These are phyloP conservation scores for Drosophila takahashii DNA, from an alignment of 1,140 invertebrate genomes.

Conservation along the genomic window DNA sequence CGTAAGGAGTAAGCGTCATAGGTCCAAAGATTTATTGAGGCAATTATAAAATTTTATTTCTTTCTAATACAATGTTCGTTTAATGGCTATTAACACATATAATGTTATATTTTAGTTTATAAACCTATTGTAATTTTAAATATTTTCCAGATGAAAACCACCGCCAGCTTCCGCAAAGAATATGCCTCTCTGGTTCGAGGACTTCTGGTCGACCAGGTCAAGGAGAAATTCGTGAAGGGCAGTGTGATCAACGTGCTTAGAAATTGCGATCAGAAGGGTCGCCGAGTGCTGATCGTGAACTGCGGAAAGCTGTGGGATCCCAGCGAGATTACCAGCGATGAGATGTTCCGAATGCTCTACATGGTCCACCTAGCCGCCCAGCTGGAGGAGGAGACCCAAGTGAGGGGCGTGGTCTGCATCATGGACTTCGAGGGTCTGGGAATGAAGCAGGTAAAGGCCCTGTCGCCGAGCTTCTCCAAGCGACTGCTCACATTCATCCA, in stretches of 20 bases:
- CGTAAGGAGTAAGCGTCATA: slow-evolving; percentile 88
- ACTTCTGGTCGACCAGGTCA: slow-evolving; percentile 88
- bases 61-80: too few species aligned
- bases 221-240: slow-evolving; percentile 87
- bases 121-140: too few species aligned
- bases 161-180: slow-evolving; percentile 90
- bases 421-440: slow-evolving; percentile 92
- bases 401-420: slow-evolving; percentile 90
- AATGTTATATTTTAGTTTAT: too few species aligned
- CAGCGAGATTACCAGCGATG: slow-evolving; percentile 89
- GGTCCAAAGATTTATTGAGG: slow-evolving; percentile 87
- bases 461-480: slow-evolving; percentile 90
- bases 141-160: slow-evolving; percentile 88
- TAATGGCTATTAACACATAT: too few species aligned
- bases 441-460: slow-evolving; percentile 89
- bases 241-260: slow-evolving; percentile 91
- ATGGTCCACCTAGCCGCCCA: slow-evolving; percentile 91
- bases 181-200: slow-evolving; percentile 88
- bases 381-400: slow-evolving; percentile 90
- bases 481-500: slow-evolving; percentile 92
- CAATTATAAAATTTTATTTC: not conserved
- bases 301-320: slow-evolving; percentile 89
- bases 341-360: slow-evolving; percentile 91
- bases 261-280: slow-evolving; percentile 87
- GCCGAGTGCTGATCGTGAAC: slow-evolving; percentile 80